A percentile compares a stretch with the other conserved stretches of the same genome.
Conservation (phyloP, 2,797 vertebrate genomes). For the Tenualosa ilisha region DNA sequence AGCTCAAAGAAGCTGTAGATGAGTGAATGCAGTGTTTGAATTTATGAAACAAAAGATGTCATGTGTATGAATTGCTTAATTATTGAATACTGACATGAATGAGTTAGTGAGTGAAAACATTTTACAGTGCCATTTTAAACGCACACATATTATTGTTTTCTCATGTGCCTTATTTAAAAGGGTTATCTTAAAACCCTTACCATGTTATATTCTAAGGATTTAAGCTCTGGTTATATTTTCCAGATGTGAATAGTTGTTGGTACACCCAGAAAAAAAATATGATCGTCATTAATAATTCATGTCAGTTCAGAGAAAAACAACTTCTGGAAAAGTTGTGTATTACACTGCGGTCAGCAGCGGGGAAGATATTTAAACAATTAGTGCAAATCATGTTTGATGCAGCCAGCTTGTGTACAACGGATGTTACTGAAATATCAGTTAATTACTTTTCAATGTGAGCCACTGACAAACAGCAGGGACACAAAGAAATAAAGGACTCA, state of each 20-base stretch:
- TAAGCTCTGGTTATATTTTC: not conserved
- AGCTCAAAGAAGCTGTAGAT: not conserved
- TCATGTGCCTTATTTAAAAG: not conserved
- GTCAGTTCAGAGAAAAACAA: conserved; percentile 16
- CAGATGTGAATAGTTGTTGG: conserved; percentile 20
- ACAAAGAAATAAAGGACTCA: conserved; percentile 53
- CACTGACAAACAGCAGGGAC: conserved; percentile 46
- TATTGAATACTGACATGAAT: not conserved
- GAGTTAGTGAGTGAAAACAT: not conserved
- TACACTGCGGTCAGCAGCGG: not conserved
- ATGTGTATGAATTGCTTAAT: not conserved
- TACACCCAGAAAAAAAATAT: not conserved
- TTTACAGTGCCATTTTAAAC: not conserved
- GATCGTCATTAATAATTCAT: conserved; percentile 6
- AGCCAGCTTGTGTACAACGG: conserved; percentile 8
- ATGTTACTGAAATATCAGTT: conserved; percentile 63
- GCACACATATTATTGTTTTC: conserved; percentile 4
- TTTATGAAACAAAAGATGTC: not conserved
- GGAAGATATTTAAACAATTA: conserved; percentile 38
- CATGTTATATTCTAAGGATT: not conserved
- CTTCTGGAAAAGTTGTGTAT: conserved; percentile 20
- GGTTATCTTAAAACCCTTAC: not conserved
- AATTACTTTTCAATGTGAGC: conserved; percentile 62
- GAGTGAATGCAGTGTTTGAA: not conserved
- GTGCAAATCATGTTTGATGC: conserved; percentile 37